These are phyloP conservation scores for Conops quadrifasciatus DNA, from an alignment of 2,888 invertebrate species.

Conservation along the genomic window DNA sequence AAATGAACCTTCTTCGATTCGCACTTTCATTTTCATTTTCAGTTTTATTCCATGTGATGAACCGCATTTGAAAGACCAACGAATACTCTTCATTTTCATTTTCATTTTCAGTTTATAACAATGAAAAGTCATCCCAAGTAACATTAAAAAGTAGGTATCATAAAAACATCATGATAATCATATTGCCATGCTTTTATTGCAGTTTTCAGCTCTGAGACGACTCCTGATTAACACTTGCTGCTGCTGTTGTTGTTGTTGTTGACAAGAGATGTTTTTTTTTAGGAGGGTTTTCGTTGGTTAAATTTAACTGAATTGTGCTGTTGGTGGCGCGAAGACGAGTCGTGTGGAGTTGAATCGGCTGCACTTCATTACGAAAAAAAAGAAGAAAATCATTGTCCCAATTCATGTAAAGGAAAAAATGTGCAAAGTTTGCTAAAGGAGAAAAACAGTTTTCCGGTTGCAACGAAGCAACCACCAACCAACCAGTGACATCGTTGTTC, in stretches of 20 bases:
- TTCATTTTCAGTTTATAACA: not conserved
- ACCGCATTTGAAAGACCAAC: not conserved
- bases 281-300: not conserved
- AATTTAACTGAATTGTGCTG: not conserved
- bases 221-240: slow-evolving; percentile 26
- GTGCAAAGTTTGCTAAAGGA: not conserved
- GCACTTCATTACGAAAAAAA: not conserved
- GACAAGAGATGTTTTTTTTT: no score
- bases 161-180: slow-evolving; percentile 15
- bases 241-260: no score
- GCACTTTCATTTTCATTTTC: slow-evolving; percentile 32
- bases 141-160: not conserved
- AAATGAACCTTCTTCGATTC: slow-evolving; percentile 16
- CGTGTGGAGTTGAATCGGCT: no score
- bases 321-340: no score
- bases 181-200: slow-evolving; percentile 11
- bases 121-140: not conserved
- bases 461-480: slow-evolving; percentile 13
- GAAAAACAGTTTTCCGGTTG: slow-evolving; percentile 38
- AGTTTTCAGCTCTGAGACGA: not conserved
- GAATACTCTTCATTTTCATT: not conserved
- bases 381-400: not conserved
- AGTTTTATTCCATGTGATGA: slow-evolving; percentile 13
- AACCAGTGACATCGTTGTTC: slow-evolving; percentile 20
- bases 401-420: no score